These are phyloP conservation scores for Plebejus argus DNA, from an alignment of 2,888 invertebrate species.

Conservation along the genomic window DNA sequence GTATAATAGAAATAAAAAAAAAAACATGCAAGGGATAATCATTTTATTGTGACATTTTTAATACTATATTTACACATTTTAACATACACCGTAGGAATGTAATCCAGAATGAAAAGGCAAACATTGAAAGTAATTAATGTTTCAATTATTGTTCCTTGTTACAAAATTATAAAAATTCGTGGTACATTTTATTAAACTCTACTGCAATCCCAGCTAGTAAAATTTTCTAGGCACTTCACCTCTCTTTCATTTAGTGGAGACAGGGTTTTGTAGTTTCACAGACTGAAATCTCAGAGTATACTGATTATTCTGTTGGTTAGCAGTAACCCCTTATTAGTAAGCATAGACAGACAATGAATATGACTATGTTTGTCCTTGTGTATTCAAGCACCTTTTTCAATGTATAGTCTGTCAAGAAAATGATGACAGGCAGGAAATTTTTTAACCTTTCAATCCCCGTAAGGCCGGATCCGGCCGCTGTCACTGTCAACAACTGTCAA, in stretches of 20 bases:
- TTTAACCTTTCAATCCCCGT: too few species aligned
- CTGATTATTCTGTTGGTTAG: background rate
- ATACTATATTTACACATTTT: slow-evolving; percentile 69
- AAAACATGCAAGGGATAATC: slow-evolving; percentile 51
- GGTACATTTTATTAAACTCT: too few species aligned
- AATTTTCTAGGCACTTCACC: background rate
- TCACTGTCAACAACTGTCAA: too few species aligned
- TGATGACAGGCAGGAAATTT: too few species aligned
- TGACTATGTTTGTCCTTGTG: too few species aligned
- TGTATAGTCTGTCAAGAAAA: too few species aligned
- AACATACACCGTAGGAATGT: slow-evolving; percentile 68
- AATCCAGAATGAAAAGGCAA: slow-evolving; percentile 39
- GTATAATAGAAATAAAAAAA: background rate
- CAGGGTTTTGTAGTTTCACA: background rate
- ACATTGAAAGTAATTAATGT: slow-evolving; percentile 10
- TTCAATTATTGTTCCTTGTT: background rate
- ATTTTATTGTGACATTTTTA: slow-evolving; percentile 72
- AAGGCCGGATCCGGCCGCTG: too few species aligned
- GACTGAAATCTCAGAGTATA: background rate
- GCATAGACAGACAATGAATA: too few species aligned
- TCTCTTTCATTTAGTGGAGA: background rate
- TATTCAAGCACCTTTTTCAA: too few species aligned
- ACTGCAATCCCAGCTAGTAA: background rate
- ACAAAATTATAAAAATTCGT: background rate
- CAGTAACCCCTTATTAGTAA: background rate